Evolutionary conservation across 2,113 vertebrate genomes (phyloP).

Genomic region (Tonatia bakeri): DNA sequence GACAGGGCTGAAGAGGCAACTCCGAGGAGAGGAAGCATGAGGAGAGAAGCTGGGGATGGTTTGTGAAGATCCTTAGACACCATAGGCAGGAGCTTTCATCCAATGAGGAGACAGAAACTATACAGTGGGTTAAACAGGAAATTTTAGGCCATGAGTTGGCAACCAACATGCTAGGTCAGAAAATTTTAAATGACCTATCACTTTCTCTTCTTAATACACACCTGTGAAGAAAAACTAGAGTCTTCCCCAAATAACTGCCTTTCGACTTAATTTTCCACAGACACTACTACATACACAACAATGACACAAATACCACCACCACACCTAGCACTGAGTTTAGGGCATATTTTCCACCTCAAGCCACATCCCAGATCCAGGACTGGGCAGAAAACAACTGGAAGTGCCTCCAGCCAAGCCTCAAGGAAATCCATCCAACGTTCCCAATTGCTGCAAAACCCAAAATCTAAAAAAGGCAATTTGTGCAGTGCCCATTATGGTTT

Average conservation of each 20-base stretch:
- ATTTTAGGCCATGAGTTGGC: background rate
- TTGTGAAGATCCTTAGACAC: background rate
- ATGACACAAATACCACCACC: background rate
- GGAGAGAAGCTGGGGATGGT: background rate
- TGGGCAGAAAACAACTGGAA: background rate
- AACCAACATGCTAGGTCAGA: background rate
- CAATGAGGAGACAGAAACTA: background rate
- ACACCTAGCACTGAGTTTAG: background rate
- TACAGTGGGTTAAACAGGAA: background rate
- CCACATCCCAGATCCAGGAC: background rate
- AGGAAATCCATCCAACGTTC: constrained; percentile 45
- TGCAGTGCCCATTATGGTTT: constrained; percentile 50
- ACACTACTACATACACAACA: background rate
- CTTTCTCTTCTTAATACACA: background rate
- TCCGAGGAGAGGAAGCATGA: background rate
- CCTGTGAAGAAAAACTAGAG: background rate
- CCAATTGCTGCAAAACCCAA: constrained; percentile 51
- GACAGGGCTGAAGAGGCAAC: background rate
- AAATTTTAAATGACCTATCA: background rate
- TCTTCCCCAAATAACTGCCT: background rate
- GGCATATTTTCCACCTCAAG: constrained; percentile 10
- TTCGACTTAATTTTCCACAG: background rate
- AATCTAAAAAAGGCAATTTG: constrained; percentile 61
- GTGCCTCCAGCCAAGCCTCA: constrained; percentile 63
- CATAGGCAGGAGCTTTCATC: background rate